Evolutionary conservation across 2,113 vertebrate genomes (phyloP).

Genomic region (Stigmatopora argus): DNA sequence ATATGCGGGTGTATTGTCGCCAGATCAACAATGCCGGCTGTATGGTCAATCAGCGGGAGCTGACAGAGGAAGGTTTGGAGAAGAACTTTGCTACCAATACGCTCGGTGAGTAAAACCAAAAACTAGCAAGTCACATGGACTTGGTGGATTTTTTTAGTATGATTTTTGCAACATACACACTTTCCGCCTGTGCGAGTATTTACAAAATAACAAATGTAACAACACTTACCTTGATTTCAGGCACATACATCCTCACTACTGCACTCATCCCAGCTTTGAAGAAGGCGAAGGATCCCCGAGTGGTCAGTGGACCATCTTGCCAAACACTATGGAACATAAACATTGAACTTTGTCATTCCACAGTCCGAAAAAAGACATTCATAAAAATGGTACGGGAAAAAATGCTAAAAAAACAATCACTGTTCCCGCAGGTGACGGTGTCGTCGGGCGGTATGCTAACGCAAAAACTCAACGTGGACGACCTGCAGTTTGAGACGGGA

Average conservation of each 20-base stretch:
- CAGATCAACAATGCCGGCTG: constrained; percentile 83
- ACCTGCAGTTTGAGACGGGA: constrained; percentile 77
- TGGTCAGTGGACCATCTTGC: constrained; percentile 63
- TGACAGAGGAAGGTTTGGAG: constrained; percentile 79
- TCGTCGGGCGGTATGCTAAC: constrained; percentile 87
- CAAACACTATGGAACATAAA: too few relatives aligned
- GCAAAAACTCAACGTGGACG: constrained; percentile 76
- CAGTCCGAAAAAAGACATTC: not conserved
- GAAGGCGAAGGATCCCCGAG: constrained; percentile 73
- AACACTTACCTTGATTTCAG: constrained; percentile 45
- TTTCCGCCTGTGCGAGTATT: not conserved
- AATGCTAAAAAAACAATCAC: not conserved
- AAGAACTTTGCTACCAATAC: constrained; percentile 84
- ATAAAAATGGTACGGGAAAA: too few relatives aligned
- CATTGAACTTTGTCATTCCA: too few relatives aligned
- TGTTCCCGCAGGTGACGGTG: constrained; percentile 71
- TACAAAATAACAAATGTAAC: not conserved
- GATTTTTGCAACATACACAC: not conserved
- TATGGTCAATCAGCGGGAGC: constrained; percentile 79
- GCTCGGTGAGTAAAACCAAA: constrained; percentile 65
- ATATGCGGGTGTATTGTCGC: not conserved
- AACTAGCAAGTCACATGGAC: not conserved
- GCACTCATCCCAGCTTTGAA: constrained; percentile 75
- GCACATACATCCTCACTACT: constrained; percentile 76
- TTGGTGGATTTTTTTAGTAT: not conserved